Evolutionary conservation across 2,113 vertebrate genomes (phyloP).

Genomic region (Scomber scombrus): DNA sequence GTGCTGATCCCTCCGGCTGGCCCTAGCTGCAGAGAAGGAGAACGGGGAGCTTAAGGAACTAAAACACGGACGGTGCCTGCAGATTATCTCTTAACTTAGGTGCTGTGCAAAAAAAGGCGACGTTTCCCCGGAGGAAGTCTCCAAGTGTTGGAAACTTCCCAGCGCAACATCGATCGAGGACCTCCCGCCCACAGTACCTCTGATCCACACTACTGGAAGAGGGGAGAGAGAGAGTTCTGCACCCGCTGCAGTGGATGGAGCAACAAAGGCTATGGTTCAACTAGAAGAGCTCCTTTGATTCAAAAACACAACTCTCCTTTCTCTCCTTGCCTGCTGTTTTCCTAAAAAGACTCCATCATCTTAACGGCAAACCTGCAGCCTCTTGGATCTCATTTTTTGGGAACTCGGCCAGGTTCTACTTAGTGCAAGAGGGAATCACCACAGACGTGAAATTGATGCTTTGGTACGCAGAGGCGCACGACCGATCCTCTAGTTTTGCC

Average conservation of each 20-base stretch:
- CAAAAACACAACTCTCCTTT: conserved; percentile 8
- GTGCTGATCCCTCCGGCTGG: conserved; percentile 15
- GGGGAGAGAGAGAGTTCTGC: conserved; percentile 46
- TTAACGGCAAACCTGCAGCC: conserved; percentile 33
- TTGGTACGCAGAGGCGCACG: conserved; percentile 44
- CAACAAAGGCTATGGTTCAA: conserved; percentile 70
- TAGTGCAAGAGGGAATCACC: conserved; percentile 50
- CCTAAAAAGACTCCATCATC: conserved; percentile 9
- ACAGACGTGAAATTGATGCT: conserved; percentile 67
- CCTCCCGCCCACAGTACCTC: conserved; percentile 77
- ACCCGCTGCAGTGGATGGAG: conserved; percentile 74
- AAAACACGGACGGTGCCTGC: conserved; percentile 20
- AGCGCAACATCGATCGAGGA: conserved; percentile 74
- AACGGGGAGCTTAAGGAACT: conserved; percentile 41
- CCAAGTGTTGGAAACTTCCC: conserved; percentile 74
- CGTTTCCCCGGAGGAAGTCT: conserved; percentile 49
- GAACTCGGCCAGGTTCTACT: conserved; percentile 38
- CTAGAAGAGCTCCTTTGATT: conserved; percentile 42
- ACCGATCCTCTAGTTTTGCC: conserved; percentile 48
- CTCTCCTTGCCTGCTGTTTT: conserved; percentile 4
- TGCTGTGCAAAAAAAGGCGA: conserved; percentile 28
- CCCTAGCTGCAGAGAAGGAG: conserved; percentile 10
- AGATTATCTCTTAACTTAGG: conserved; percentile 40
- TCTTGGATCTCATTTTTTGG: conserved; percentile 54
- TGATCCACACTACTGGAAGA: conserved; percentile 54